phyloP scores from a whole-genome alignment of 2,797 vertebrate species.

The Brotula barbata region DNA sequence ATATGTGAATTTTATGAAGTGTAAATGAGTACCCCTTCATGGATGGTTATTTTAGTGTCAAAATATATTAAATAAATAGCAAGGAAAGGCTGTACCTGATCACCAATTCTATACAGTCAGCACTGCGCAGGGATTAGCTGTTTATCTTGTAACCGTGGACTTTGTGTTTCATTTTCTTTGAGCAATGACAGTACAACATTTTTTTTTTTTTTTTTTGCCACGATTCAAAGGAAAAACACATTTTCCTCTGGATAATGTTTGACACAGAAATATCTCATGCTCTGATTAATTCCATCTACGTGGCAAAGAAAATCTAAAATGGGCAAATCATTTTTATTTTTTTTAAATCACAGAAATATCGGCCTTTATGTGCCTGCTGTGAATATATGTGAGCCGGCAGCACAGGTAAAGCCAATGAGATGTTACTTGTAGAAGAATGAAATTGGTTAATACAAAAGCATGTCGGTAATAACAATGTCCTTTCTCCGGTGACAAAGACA shows the following conservation, averaged over 20 bases:
- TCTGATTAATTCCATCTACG: no score
- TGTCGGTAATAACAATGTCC: slow-evolving; percentile 96
- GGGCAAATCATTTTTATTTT: background rate
- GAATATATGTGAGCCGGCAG: slow-evolving; percentile 73
- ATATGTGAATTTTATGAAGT: slow-evolving; percentile 80
- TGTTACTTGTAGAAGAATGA: slow-evolving; percentile 91
- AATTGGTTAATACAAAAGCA: slow-evolving; percentile 94
- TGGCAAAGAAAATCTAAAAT: no score
- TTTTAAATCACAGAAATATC: slow-evolving; percentile 13
- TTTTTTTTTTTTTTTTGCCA: slow-evolving; percentile 19
- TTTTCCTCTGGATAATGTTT: no score
- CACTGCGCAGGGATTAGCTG: slow-evolving; percentile 36
- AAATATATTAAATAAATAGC: slow-evolving; percentile 80
- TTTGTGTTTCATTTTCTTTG: slow-evolving; percentile 31
- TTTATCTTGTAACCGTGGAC: slow-evolving; percentile 41
- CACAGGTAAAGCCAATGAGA: slow-evolving; percentile 86
- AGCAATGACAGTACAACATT: slow-evolving; percentile 35
- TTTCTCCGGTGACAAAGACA: slow-evolving; percentile 93
- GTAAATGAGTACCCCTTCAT: slow-evolving; percentile 80
- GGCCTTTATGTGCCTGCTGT: slow-evolving; percentile 16
- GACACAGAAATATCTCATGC: no score
- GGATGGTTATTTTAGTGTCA: slow-evolving; percentile 81
- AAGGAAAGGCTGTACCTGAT: slow-evolving; percentile 64
- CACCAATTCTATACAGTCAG: slow-evolving; percentile 61
- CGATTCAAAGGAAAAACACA: slow-evolving; percentile 8